Percentiles rank a stretch among this genome's conserved stretches.
These are phyloP conservation scores for Scaptomyza montana DNA, from an alignment of 1,140 invertebrate species.

Conservation along the genomic window DNA sequence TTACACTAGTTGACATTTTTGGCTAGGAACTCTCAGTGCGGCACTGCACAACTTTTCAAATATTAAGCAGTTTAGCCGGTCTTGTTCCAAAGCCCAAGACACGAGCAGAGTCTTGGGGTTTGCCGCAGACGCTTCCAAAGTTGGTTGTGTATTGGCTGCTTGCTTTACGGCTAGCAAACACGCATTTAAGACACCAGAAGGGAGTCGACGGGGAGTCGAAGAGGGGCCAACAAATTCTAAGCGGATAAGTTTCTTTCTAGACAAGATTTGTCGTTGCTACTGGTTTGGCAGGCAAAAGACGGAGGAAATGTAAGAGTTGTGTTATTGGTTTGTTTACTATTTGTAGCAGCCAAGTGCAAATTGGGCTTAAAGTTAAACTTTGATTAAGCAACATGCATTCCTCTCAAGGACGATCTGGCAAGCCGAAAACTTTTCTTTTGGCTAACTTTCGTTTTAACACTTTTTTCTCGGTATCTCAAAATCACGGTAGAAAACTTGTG, in stretches of 20 bases:
- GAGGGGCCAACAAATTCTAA: background rate
- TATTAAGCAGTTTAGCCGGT: slow-evolving; percentile 71
- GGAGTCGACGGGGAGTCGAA: background rate
- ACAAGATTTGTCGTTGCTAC: slow-evolving; percentile 21
- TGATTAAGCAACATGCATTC: slow-evolving; percentile 17
- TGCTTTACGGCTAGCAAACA: slow-evolving; percentile 42
- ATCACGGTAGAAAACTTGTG: background rate
- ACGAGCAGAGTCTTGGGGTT: slow-evolving; percentile 65
- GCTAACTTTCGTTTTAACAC: background rate
- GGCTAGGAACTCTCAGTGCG: slow-evolving; percentile 17
- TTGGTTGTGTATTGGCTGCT: slow-evolving; percentile 38
- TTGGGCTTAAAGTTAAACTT: slow-evolving; percentile 12
- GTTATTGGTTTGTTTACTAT: slow-evolving; percentile 48
- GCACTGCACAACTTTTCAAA: slow-evolving; percentile 72
- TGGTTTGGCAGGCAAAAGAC: slow-evolving; percentile 1
- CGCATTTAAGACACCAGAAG: slow-evolving; percentile 8
- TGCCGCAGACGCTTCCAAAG: slow-evolving; percentile 54
- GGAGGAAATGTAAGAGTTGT: slow-evolving; percentile 18
- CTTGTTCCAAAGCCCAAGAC: slow-evolving; percentile 34
- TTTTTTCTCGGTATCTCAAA: background rate
- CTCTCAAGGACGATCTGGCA: slow-evolving; percentile 3
- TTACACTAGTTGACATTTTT: slow-evolving; percentile 59
- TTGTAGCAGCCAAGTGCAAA: slow-evolving; percentile 33
- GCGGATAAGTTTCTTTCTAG: slow-evolving; percentile 22
- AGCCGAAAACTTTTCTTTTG: background rate